phyloP scores from a whole-genome alignment of 2,888 invertebrate genomes.

The Autographa pulchrina region DNA sequence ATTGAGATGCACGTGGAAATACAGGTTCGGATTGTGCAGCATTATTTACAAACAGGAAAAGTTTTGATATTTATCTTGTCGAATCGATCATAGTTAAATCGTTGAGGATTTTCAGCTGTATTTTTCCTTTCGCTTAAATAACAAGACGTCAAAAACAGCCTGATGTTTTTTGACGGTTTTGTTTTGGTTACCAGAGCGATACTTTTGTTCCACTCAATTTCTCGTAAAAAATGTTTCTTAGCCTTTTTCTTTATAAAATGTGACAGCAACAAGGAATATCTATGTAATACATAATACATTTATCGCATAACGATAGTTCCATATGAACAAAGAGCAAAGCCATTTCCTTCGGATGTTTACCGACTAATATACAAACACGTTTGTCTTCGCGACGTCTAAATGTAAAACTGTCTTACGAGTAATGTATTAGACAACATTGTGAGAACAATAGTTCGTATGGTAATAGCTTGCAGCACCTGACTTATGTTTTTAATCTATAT shows the following conservation, averaged over 20 bases:
- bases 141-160: background rate
- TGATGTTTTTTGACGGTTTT: background rate
- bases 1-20: slow-evolving; percentile 23
- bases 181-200: background rate
- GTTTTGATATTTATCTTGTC: background rate
- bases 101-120: background rate
- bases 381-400: slow-evolving; percentile 31
- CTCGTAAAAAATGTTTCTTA: background rate
- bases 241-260: background rate
- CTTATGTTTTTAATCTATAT: background rate
- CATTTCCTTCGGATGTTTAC: slow-evolving; percentile 53
- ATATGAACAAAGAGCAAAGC: slow-evolving; percentile 34
- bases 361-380: slow-evolving; percentile 33
- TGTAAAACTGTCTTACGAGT: slow-evolving; percentile 15
- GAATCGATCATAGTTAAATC: background rate
- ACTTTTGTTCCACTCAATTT: background rate
- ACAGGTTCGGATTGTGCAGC: slow-evolving; percentile 32
- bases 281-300: slow-evolving; percentile 26
- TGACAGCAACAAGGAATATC: background rate
- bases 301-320: slow-evolving; percentile 28
- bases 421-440: slow-evolving; percentile 13
- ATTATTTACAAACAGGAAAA: slow-evolving; percentile 8
- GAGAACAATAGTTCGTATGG: background rate
- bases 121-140: background rate
- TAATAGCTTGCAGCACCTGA: background rate